Percentiles rank a stretch among this genome's conserved stretches.
Conservation (phyloP, 2,113 vertebrate genomes). For the Malurus melanocephalus region DNA sequence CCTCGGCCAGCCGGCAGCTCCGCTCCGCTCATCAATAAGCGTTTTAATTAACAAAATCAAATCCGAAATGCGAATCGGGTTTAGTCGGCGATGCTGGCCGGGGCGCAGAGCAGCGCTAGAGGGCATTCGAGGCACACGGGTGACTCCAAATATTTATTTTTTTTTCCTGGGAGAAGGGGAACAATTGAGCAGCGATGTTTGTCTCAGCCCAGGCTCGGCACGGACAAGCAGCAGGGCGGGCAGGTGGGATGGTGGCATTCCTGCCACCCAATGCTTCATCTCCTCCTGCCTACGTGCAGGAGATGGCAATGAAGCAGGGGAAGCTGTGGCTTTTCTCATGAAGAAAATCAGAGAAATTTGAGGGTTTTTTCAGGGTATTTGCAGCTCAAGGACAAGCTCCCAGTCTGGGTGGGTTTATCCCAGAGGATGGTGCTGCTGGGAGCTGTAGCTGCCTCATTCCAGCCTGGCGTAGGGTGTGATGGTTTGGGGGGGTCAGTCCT, state of each 20-base stretch:
- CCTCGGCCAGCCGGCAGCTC: background rate
- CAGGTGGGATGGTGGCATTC: background rate
- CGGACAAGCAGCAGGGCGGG: background rate
- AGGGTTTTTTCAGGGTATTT: background rate
- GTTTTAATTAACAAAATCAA: slow-evolving; percentile 54
- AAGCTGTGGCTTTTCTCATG: background rate
- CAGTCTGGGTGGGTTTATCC: background rate
- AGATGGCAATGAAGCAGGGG: background rate
- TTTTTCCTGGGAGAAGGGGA: background rate
- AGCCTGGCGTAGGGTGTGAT: background rate
- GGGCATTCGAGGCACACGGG: slow-evolving; percentile 46
- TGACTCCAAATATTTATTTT: background rate
- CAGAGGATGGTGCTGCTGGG: background rate
- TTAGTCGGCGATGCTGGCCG: background rate
- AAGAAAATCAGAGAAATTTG: background rate
- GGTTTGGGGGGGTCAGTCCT: background rate
- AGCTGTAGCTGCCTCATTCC: background rate
- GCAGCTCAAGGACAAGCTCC: background rate
- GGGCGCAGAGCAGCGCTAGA: slow-evolving; percentile 34
- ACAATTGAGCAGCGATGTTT: background rate
- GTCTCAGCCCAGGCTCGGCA: background rate
- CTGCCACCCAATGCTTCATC: background rate
- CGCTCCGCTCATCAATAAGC: slow-evolving; percentile 20
- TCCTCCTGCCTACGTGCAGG: background rate
- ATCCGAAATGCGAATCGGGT: background rate